Evolutionary conservation across 92 coral and sea anemone species (phyloP).

Genomic region (Epizoanthus rinbou): DNA sequence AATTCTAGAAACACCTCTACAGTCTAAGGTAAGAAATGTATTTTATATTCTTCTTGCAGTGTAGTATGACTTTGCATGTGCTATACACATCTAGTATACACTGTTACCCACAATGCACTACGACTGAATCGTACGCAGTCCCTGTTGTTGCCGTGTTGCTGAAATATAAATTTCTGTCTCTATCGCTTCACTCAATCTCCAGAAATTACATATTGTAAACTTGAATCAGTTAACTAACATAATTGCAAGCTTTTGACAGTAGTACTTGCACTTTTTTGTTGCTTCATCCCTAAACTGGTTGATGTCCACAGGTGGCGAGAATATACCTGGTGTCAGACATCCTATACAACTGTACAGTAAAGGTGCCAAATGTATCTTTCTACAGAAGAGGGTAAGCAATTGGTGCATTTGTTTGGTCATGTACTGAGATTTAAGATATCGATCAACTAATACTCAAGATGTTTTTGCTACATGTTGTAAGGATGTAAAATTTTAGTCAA

Average conservation of each 20-base stretch:
- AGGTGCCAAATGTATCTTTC: slow-evolving; percentile 95
- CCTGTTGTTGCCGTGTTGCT: no score
- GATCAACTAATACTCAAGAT: no score
- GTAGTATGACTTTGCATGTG: no score
- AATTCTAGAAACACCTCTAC: slow-evolving; percentile 91
- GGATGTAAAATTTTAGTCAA: background rate
- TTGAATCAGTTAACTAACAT: background rate
- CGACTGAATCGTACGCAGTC: no score
- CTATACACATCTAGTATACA: no score
- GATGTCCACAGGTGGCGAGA: slow-evolving; percentile 68
- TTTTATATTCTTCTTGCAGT: no score
- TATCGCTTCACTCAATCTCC: no score
- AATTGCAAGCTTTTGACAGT: background rate
- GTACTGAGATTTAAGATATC: background rate
- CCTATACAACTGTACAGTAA: slow-evolving; percentile 92
- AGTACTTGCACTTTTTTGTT: no score
- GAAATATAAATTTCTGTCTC: no score
- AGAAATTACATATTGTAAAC: background rate
- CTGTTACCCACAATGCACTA: no score
- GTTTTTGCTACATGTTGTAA: background rate
- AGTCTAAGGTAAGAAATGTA: slow-evolving; percentile 67
- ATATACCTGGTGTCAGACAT: slow-evolving; percentile 91
- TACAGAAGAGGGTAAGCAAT: slow-evolving; percentile 89
- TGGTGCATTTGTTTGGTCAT: background rate
- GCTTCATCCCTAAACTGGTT: background rate